Percentiles rank a stretch among this genome's conserved stretches.
These are phyloP conservation scores for Odontamblyopus lacepedii DNA, from an alignment of 2,797 vertebrate species.

Conservation along the genomic window DNA sequence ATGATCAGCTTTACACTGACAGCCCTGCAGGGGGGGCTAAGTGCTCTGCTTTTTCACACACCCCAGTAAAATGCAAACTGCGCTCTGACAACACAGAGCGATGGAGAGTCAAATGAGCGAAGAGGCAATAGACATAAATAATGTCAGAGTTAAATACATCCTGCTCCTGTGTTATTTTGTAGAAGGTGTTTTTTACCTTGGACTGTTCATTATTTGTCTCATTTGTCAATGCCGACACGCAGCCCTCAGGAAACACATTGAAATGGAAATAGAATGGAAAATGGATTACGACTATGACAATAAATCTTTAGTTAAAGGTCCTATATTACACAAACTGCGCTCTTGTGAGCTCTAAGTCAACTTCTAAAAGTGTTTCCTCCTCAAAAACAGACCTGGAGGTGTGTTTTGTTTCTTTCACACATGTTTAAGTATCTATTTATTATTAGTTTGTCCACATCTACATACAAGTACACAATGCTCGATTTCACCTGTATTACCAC, in stretches of 20 bases:
- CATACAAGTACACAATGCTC: too few relatives aligned
- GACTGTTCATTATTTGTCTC: background rate
- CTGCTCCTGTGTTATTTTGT: background rate
- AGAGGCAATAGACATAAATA: background rate
- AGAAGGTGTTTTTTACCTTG: too few relatives aligned
- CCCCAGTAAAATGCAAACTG: background rate
- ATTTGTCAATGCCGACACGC: background rate
- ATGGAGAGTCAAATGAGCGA: background rate
- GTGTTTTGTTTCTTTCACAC: too few relatives aligned
- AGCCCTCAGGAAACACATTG: background rate
- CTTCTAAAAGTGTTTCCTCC: too few relatives aligned
- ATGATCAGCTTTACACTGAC: constrained; percentile 29
- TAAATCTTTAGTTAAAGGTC: background rate
- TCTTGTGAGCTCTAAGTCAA: too few relatives aligned
- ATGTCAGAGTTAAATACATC: background rate
- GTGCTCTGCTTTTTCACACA: constrained; percentile 4
- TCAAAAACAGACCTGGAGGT: too few relatives aligned
- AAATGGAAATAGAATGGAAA: background rate
- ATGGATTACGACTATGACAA: too few relatives aligned
- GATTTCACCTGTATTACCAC: too few relatives aligned
- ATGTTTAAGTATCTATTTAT: too few relatives aligned
- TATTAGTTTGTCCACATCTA: too few relatives aligned
- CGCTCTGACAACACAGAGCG: background rate
- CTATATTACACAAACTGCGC: too few relatives aligned
- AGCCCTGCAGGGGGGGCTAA: background rate